Evolutionary conservation across 2,113 vertebrate genomes (phyloP), one percentile per base, ranked within the genome.

Genomic region (Stomatorhinus ivindoensis): DNA sequence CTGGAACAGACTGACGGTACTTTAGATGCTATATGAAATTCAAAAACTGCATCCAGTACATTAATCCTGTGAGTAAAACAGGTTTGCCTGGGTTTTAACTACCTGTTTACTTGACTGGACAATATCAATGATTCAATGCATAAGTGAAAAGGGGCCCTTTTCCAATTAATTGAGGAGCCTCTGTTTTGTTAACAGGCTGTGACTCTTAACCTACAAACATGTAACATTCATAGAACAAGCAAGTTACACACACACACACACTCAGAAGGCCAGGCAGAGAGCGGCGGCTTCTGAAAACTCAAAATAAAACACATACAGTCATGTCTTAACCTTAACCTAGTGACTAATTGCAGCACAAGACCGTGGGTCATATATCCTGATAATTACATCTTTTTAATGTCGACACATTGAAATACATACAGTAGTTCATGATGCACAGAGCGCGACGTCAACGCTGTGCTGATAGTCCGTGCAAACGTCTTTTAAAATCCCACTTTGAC

Each of bases 221-320:
- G n/a, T 69, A 87, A 46, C 83, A 47, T n/a, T 31, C 85, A 89
- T 61, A 17, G 58, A 39, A 87, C 44, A 39, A 85, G 76, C 35
- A 89, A 39, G 42, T 44, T 9, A n/a, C 24, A 69, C 42, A 31
- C 69, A 80, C 69, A 80, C 58, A 10, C 27, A 48, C 21, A 42
- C 39, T 42, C 35, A 42, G 31, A 39, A 17, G 35, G 35, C 15
- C 80, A 21, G 42, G 17, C 42, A 46, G 44, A 83, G 42, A 44
- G 39, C 1, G 44, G 13, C 44, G 3, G 21, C 31, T 88, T 61
- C n/a, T 4, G 65, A 61, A 46, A 89, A 42, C 24, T 58, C 11
- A 35, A 80, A 58, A 42, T 21, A 86, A 86, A 58, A 39, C 51
- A 44, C 88, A 51, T 84, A 88, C 88, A 90, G 85, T 89, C 55